phyloP scores from a whole-genome alignment of 1,140 invertebrate species.

The Marisa cornuarietis region DNA sequence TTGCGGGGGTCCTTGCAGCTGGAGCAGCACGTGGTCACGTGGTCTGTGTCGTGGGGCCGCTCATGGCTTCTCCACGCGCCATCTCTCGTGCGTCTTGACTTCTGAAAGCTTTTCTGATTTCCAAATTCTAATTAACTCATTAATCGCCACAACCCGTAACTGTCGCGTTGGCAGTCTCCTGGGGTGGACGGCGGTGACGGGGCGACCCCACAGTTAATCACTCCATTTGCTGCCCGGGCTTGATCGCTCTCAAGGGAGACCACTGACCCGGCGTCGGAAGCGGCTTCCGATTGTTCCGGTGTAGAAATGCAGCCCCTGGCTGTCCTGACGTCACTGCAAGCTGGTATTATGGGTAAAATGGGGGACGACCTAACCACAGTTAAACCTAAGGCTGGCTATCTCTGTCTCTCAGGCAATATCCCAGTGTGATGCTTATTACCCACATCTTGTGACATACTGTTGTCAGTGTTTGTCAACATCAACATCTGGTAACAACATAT shows the following conservation, averaged over 20 bases:
- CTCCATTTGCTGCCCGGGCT: conserved; percentile 1
- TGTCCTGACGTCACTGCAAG: too few relatives aligned
- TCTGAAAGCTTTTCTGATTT: conserved; percentile 5
- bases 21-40: too few relatives aligned
- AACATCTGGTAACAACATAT: too few relatives aligned
- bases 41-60: too few relatives aligned
- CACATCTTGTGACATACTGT: too few relatives aligned
- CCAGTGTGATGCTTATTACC: too few relatives aligned
- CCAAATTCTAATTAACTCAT: conserved; percentile 12
- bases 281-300: neutral
- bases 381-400: too few relatives aligned
- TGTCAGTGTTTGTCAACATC: too few relatives aligned
- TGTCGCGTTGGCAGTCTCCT: neutral
- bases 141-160: conserved; percentile 2
- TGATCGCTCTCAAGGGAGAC: conserved; percentile 7
- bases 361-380: too few relatives aligned
- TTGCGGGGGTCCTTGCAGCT: too few relatives aligned
- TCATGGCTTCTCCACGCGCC: neutral
- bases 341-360: too few relatives aligned
- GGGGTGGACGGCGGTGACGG: neutral
- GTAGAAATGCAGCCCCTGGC: neutral
- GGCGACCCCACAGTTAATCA: conserved; percentile 2
- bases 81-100: conserved; percentile 6
- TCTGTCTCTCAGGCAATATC: too few relatives aligned
- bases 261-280: neutral